phyloP scores from a whole-genome alignment of 1,140 invertebrate species.

The Geopemphigus sp. region DNA sequence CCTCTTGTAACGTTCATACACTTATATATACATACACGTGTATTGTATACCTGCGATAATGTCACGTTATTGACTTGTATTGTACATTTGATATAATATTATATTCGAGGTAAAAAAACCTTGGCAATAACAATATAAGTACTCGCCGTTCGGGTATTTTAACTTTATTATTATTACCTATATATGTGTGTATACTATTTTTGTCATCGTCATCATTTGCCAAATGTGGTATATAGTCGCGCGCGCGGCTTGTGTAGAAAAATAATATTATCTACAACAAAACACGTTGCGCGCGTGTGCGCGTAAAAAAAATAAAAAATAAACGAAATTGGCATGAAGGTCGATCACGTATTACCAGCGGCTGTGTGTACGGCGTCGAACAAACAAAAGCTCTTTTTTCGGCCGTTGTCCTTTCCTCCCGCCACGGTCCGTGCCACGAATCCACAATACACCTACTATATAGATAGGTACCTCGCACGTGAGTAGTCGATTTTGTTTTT shows the following conservation, averaged over 20 bases:
- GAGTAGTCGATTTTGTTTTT: background rate
- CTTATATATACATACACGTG: background rate
- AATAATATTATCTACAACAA: constrained; percentile 8
- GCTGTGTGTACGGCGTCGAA: constrained; percentile 8
- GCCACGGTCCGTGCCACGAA: background rate
- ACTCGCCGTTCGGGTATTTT: background rate
- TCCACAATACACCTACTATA: background rate
- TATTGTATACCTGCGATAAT: background rate
- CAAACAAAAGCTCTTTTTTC: constrained; percentile 44
- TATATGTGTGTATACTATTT: background rate
- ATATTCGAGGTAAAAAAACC: constrained; percentile 25
- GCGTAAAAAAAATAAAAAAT: constrained; percentile 10
- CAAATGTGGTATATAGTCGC: background rate
- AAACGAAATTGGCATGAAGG: constrained; percentile 39
- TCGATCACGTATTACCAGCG: constrained; percentile 25
- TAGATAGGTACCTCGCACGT: background rate
- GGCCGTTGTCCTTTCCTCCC: constrained; percentile 20
- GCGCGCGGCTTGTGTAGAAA: constrained; percentile 6
- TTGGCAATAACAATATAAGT: constrained; percentile 14
- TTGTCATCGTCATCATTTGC: constrained; percentile 28
- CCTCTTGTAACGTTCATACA: background rate
- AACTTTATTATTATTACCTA: background rate
- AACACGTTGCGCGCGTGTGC: background rate
- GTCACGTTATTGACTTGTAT: constrained; percentile 9
- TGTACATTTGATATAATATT: constrained; percentile 1